Evolutionary conservation across 2,113 vertebrate species (phyloP).

Genomic region (Rhodinocichla rosea): DNA sequence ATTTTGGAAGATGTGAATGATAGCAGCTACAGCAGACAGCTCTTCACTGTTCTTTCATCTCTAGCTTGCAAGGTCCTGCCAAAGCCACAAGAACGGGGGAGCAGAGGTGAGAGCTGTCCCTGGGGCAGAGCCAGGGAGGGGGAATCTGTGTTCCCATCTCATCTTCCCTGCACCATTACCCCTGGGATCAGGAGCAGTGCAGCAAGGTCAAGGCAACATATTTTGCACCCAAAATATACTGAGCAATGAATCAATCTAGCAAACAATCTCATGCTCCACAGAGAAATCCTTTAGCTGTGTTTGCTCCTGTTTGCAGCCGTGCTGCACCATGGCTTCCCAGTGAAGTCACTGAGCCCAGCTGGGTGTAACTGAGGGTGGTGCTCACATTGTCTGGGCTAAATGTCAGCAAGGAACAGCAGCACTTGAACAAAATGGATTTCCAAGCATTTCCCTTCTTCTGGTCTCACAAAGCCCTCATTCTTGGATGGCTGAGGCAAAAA

Average conservation of each 20-base stretch:
- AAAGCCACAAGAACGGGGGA: rapidly evolving
- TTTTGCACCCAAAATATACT: not conserved
- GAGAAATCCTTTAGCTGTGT: not conserved
- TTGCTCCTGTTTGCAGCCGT: not conserved
- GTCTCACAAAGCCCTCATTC: not conserved
- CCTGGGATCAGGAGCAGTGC: not conserved
- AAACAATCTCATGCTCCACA: not conserved
- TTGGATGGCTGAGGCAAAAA: not conserved
- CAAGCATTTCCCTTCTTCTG: conserved; percentile 15
- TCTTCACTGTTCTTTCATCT: not conserved
- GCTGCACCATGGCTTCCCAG: not conserved
- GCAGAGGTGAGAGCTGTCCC: not conserved
- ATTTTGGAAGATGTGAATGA: not conserved
- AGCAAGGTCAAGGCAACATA: not conserved
- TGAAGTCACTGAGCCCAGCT: conserved; percentile 38
- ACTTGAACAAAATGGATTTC: not conserved
- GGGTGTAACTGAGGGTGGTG: conserved; percentile 55
- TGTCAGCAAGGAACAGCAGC: conserved; percentile 27
- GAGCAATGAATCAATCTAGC: not conserved
- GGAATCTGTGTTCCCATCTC: not conserved
- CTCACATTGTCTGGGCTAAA: conserved; percentile 43
- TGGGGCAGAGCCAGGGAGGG: not conserved
- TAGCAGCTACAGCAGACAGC: not conserved
- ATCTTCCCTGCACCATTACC: not conserved
- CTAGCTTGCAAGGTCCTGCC: not conserved